Evolutionary conservation across 1,140 invertebrate genomes (phyloP), one percentile per base, ranked within the genome.

Genomic region (Piezodorus guildinii): DNA sequence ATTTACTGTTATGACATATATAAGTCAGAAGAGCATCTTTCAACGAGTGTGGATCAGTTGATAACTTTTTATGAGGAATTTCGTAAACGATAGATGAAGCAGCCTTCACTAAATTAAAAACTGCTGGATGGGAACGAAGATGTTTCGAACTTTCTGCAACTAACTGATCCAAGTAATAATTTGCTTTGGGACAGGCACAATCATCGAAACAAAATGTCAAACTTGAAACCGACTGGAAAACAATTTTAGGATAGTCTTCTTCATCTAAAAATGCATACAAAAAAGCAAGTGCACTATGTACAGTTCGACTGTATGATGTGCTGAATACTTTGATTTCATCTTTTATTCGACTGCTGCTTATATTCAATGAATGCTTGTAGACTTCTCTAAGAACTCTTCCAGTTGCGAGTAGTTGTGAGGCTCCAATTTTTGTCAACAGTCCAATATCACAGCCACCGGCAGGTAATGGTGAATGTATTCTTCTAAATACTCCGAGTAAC

Each of bases 141-240:
- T 81, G 76, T 46, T 76, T 77, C 25, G 70, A 71, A n/a, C 73
- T 72, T 71, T 80, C 77, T 69, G 73, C 65, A 19, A 73, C 71
- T 58, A 75, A 70, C 69, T 73, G 81, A 74, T 81, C 83, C 30
- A 77, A 76, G 54, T 81, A 82, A 44, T 76, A 73, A 43, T 88
- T 86, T 8, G 85, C 83, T 60, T 87, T 83, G 0, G 83, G 79
- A 75, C 91, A 94, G 3, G 83, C 84, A 73, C 88, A 90, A 68
- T 92, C 86, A 6, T 82, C 78, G 71, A 88, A 88, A 74, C 91
- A 93, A 74, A 91, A 93, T n/a, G 84, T 81, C 67, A 90, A 83
- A 72, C 87, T 89, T 66, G 88, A 85, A 34, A 84, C 86, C 71
- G 90, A 88, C 9, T 77, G 75, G 39, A 89, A 74, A 8, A 73